A percentile compares a stretch with the other conserved stretches of the same genome.
Evolutionary conservation across 2,797 vertebrate genomes (phyloP).

Genomic region (Cygnus olor): DNA sequence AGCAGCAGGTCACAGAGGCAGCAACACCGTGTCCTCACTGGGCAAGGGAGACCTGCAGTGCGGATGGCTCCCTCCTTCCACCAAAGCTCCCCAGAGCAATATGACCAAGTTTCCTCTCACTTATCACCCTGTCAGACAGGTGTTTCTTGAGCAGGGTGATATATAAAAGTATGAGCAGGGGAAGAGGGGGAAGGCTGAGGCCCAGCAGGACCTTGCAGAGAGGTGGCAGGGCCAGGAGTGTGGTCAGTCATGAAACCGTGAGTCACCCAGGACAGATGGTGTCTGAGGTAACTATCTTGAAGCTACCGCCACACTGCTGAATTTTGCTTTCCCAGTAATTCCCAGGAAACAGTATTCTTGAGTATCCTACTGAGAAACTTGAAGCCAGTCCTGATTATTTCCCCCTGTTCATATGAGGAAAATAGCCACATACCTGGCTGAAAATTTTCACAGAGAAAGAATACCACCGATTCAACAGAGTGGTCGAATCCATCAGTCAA

Average conservation of each 20-base stretch:
- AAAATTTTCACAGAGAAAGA: not conserved
- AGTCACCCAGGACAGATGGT: not conserved
- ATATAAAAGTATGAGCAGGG: not conserved
- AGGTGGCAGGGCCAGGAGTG: not conserved
- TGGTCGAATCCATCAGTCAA: not conserved
- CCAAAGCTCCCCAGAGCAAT: fast-evolving
- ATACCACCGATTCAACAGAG: not conserved
- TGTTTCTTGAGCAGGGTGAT: not conserved
- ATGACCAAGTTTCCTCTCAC: not conserved
- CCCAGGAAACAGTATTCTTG: not conserved
- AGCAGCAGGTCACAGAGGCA: not conserved
- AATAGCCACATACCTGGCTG: not conserved
- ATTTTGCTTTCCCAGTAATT: not conserved
- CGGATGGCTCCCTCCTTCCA: not conserved
- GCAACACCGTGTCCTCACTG: not conserved
- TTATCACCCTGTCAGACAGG: not conserved
- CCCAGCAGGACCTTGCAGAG: not conserved
- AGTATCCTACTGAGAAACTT: not conserved
- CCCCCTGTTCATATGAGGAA: not conserved
- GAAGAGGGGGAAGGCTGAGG: not conserved
- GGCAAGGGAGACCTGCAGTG: not conserved
- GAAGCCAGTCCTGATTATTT: not conserved
- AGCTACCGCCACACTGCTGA: not conserved
- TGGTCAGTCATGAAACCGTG: not conserved
- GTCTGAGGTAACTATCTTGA: not conserved